Base-by-base conservation (phyloP, 2,888 invertebrate genomes). In the Epinotia demarniana region DNA sequence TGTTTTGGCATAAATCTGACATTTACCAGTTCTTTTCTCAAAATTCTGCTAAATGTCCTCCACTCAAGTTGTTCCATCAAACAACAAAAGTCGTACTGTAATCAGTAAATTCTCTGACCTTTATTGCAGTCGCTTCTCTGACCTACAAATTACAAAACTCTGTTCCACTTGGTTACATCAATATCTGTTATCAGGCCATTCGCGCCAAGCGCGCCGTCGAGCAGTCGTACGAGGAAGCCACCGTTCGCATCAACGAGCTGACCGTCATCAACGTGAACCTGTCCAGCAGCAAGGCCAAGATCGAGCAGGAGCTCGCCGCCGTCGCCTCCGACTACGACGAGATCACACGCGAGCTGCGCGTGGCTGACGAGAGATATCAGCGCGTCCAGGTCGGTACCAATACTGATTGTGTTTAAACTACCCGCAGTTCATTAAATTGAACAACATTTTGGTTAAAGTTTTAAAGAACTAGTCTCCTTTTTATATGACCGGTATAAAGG, bases 241-340 rank as follows among this genome's bases (percentile, higher is more conserved):
- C 95, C 86, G 96, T 97, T 87, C 98, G 99, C 91, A 97, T 99
- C 95, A 98, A 97, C 88, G 99, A 99, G 95, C 94, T 99, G 91
- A 97, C 97, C 85, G 97, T 98, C 86, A 98, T 98, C 95, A 99
- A 99, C 93, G 98, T 99, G 81, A 98, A 98, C 95, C 95, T 99
- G 89, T 97, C 98, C 77, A 98, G 99, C 86, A 96, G 97, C 93
- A 99, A 98, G 96, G 97, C 97, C 89, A 99, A 99, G 95, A 95
- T 99, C 89, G 99, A 99, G 94, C 98, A 98, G 89, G 99, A 99
- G 93, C 95, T 99, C 86, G 94, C 96, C 72, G 97, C 97, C 83
- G 96, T 99, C 84, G 98, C 99, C 82, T 96, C 98, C 83, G 99
- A 99, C 94, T 98, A 99, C 91, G 99, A 99, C 90, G 99, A 99